A percentile compares a stretch with the other conserved stretches of the same genome.
Conservation (phyloP, 2,888 invertebrate genomes). For the Synanthedon tipuliformis region DNA sequence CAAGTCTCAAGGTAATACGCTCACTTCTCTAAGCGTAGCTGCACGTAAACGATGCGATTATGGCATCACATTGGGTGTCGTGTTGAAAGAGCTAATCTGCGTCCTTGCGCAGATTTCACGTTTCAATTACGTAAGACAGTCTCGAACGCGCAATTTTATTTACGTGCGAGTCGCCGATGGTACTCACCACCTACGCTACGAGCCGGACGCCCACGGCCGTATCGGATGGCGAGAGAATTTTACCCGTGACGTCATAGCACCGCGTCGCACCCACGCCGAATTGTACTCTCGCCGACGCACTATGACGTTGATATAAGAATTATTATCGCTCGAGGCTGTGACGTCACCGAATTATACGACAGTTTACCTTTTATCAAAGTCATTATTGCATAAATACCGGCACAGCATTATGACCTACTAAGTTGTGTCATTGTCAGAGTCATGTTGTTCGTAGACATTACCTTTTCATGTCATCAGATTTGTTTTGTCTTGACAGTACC, state of each 20-base stretch:
- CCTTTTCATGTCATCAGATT: too few relatives aligned
- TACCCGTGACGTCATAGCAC: slow-evolving; percentile 57
- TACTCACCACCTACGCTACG: slow-evolving; percentile 19
- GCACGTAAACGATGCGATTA: slow-evolving; percentile 58
- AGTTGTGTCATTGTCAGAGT: too few relatives aligned
- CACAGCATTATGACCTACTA: too few relatives aligned
- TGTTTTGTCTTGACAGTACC: too few relatives aligned
- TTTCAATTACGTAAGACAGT: slow-evolving; percentile 47
- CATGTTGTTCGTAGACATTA: too few relatives aligned
- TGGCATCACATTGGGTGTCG: slow-evolving; percentile 46
- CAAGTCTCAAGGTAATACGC: slow-evolving; percentile 61
- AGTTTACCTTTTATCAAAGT: too few relatives aligned
- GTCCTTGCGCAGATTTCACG: slow-evolving; percentile 64
- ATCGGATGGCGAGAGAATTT: slow-evolving; percentile 24
- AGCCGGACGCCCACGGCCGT: not conserved
- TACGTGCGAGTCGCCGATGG: slow-evolving; percentile 31
- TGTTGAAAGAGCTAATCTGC: slow-evolving; percentile 45
- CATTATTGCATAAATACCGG: too few relatives aligned
- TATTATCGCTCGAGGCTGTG: slow-evolving; percentile 26
- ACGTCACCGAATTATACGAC: slow-evolving; percentile 25
- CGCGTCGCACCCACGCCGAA: slow-evolving; percentile 45
- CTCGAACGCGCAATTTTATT: slow-evolving; percentile 34
- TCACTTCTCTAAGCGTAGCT: slow-evolving; percentile 62
- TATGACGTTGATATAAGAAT: slow-evolving; percentile 45
- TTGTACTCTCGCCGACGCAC: slow-evolving; percentile 32